These are phyloP conservation scores for Chymomyza costata DNA, from an alignment of 1,140 invertebrate species.

Conservation along the genomic window DNA sequence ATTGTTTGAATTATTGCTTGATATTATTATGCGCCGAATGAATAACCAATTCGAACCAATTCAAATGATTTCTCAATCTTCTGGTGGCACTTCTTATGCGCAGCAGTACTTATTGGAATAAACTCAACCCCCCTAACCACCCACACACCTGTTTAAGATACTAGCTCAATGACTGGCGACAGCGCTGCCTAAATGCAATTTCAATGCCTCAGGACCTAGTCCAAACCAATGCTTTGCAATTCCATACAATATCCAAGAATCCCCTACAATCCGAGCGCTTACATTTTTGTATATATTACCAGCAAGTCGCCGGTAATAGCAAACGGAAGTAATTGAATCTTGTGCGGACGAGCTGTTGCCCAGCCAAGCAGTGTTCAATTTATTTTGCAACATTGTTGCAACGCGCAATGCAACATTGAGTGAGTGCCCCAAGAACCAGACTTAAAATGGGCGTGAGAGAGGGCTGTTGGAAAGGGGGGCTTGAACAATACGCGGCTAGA, in stretches of 20 bases:
- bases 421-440: slow-evolving; percentile 5
- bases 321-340: slow-evolving; percentile 62
- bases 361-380: slow-evolving; percentile 51
- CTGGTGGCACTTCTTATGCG: neutral
- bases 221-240: neutral
- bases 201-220: slow-evolving; percentile 16
- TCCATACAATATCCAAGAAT: neutral
- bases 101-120: slow-evolving; percentile 14
- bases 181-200: slow-evolving; percentile 61
- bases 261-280: neutral
- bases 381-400: slow-evolving; percentile 54
- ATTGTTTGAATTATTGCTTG: too few species aligned
- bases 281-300: slow-evolving; percentile 42
- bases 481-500: slow-evolving; percentile 1
- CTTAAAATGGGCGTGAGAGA: neutral
- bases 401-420: too few species aligned
- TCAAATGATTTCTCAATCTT: neutral
- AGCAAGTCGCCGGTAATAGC: slow-evolving; percentile 32
- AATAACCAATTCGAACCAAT: too few species aligned
- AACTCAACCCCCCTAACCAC: neutral
- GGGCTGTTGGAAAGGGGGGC: slow-evolving; percentile 14
- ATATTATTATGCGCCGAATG: too few species aligned
- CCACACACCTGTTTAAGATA: slow-evolving; percentile 41
- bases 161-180: slow-evolving; percentile 60
- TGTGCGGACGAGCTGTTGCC: slow-evolving; percentile 58